Percentiles rank a stretch among this genome's conserved stretches.
These are phyloP conservation scores for Oegoconia quadripuncta DNA, from an alignment of 2,888 invertebrate genomes.

Conservation along the genomic window DNA sequence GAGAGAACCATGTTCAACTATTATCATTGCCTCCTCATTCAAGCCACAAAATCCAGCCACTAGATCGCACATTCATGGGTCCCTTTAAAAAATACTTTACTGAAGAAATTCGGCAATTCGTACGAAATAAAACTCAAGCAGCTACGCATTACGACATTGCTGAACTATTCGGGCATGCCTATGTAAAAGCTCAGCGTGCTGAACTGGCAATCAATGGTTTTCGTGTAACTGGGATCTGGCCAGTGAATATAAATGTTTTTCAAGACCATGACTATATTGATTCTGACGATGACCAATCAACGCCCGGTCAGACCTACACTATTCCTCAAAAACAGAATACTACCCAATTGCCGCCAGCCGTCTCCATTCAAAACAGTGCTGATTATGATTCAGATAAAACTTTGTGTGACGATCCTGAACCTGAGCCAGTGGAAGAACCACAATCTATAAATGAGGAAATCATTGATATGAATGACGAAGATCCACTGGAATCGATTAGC, in stretches of 20 bases:
- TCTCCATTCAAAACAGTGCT: background rate
- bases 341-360: background rate
- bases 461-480: background rate
- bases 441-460: conserved; percentile 3
- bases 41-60: conserved; percentile 17
- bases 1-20: conserved; percentile 11
- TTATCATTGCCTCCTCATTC: conserved; percentile 16
- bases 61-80: conserved; percentile 15
- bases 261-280: conserved; percentile 3
- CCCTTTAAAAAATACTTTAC: conserved; percentile 16
- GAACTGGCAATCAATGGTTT: conserved; percentile 12
- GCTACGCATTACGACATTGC: conserved; percentile 12
- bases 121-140: conserved; percentile 11
- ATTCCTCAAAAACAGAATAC: background rate
- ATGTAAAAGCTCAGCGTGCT: conserved; percentile 15
- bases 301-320: background rate
- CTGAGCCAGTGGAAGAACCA: background rate
- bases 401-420: background rate
- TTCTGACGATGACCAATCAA: conserved; percentile 1
- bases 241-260: background rate
- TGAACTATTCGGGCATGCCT: conserved; percentile 18
- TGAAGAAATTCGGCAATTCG: conserved; percentile 12
- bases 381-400: conserved; percentile 7
- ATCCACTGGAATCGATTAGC: background rate
- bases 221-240: conserved; percentile 7